A percentile compares a stretch with the other conserved stretches of the same genome.
phyloP scores from a whole-genome alignment of 1,140 invertebrate genomes.

The Brachionus sp. region DNA sequence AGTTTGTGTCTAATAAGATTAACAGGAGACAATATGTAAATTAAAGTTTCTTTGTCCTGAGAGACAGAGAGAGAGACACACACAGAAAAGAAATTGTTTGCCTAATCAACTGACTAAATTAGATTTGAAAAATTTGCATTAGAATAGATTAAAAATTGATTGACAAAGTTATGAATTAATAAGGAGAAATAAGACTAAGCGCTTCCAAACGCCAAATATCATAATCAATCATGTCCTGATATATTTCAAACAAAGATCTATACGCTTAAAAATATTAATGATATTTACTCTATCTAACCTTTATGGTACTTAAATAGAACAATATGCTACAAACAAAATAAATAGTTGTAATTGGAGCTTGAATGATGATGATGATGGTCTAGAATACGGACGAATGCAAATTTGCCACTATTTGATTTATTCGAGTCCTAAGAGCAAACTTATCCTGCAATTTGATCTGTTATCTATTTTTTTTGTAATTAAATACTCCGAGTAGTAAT shows the following conservation, averaged over 20 bases:
- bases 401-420: too few species aligned
- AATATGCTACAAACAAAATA: background rate
- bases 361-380: background rate
- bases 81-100: background rate
- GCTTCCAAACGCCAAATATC: background rate
- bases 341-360: background rate
- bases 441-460: background rate
- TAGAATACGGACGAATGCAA: background rate
- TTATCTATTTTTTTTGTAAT: background rate
- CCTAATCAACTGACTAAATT: background rate
- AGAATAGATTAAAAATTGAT: conserved; percentile 14
- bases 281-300: background rate
- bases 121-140: background rate
- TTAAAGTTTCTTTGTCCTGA: background rate
- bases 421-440: background rate
- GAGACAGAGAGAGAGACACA: background rate
- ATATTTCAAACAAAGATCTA: background rate
- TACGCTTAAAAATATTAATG: background rate
- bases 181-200: background rate
- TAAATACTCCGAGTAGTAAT: background rate
- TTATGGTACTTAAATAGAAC: background rate
- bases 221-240: conserved; percentile 14
- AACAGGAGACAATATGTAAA: background rate
- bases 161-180: background rate
- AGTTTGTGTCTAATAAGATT: too few species aligned